Conservation (phyloP, 37 sponge, comb jelly and placozoan species). For the Geodia barretti region DNA sequence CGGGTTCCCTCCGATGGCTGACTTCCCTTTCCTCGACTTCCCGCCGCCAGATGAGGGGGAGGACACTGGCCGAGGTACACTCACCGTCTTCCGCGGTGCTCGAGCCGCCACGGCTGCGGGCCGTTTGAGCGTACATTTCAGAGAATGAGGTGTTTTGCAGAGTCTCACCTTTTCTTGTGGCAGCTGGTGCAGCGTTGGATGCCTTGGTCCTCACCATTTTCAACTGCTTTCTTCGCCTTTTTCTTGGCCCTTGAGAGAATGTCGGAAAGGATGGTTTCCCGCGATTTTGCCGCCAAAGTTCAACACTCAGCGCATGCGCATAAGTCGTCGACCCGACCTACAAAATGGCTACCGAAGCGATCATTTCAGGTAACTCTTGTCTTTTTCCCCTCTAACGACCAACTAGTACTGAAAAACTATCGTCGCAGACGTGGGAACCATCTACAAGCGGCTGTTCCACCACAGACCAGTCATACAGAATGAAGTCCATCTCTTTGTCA, state of each 20-base stretch:
- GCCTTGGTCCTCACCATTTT: conserved; percentile 59
- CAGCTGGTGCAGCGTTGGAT: conserved; percentile 30
- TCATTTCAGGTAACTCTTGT: conserved; percentile 34
- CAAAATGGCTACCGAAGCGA: conserved; percentile 56
- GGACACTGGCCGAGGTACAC: conserved; percentile 1
- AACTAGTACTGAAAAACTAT: background rate
- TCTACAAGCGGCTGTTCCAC: conserved; percentile 70
- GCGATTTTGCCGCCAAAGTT: background rate
- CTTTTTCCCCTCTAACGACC: background rate
- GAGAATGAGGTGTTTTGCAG: background rate
- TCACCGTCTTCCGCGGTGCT: conserved; percentile 72
- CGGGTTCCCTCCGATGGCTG: conserved; percentile 45
- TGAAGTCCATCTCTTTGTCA: conserved; percentile 76
- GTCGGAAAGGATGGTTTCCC: background rate
- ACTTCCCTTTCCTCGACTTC: conserved; percentile 25
- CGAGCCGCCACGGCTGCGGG: conserved; percentile 69
- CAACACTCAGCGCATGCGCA: background rate
- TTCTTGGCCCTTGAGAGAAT: conserved; percentile 2
- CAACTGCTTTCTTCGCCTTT: background rate
- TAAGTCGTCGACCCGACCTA: conserved; percentile 11
- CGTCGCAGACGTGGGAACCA: conserved; percentile 45
- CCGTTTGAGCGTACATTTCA: background rate
- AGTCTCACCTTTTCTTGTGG: background rate
- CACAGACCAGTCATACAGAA: conserved; percentile 68
- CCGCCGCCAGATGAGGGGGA: conserved; percentile 36